Conservation (phyloP, 2,888 invertebrate genomes). For the Oligia strigilis region DNA sequence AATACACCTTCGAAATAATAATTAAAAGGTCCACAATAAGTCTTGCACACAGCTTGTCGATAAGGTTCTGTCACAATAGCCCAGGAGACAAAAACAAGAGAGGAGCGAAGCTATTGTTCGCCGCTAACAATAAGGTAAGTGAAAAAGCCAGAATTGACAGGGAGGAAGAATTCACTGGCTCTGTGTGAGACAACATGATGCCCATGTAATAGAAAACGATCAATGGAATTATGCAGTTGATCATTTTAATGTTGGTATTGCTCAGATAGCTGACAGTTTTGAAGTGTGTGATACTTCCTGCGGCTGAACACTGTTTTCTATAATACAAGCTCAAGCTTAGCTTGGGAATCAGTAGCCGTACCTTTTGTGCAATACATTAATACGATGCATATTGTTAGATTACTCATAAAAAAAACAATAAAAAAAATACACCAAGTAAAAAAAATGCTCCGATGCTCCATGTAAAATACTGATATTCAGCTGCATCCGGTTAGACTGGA, state of each 20-base stretch:
- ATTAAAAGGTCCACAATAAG: conserved; percentile 66
- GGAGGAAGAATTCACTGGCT: conserved; percentile 72
- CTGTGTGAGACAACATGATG: conserved; percentile 63
- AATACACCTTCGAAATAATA: conserved; percentile 57
- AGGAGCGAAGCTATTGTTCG: conserved; percentile 78
- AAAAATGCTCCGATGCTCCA: too few relatives aligned
- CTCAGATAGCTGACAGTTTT: not conserved
- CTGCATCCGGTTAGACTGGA: too few relatives aligned
- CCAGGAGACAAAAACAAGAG: conserved; percentile 82
- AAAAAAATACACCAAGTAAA: too few relatives aligned
- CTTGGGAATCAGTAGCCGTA: too few relatives aligned
- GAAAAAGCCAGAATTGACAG: conserved; percentile 82
- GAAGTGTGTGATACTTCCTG: not conserved
- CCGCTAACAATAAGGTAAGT: conserved; percentile 80
- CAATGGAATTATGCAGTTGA: conserved; percentile 43
- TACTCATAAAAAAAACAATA: too few relatives aligned
- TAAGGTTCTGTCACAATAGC: conserved; percentile 79
- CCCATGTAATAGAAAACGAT: conserved; percentile 52
- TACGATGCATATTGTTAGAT: too few relatives aligned
- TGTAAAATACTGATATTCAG: too few relatives aligned
- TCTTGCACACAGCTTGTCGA: conserved; percentile 73
- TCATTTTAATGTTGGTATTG: conserved; percentile 17
- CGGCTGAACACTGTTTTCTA: too few relatives aligned
- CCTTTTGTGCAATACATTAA: too few relatives aligned
- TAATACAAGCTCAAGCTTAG: too few relatives aligned